A percentile compares a stretch with the other conserved stretches of the same genome.
Conservation (phyloP, 2,797 vertebrate species). For the Coracias cyanogaster region DNA sequence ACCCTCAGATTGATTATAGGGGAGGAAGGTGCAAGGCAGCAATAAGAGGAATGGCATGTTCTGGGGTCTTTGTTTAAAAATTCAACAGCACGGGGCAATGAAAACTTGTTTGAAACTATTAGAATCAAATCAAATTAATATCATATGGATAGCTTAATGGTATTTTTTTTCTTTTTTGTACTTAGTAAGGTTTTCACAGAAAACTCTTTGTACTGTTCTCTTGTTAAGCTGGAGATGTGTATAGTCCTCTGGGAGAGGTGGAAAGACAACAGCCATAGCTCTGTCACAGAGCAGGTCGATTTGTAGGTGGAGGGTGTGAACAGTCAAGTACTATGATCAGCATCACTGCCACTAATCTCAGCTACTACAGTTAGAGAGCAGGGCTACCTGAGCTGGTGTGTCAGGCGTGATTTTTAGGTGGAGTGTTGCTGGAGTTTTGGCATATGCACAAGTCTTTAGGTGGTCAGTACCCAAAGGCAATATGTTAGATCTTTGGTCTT, state of each 20-base stretch:
- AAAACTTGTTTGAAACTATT: background rate
- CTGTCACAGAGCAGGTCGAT: background rate
- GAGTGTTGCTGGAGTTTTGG: background rate
- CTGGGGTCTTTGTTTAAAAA: conserved; percentile 23
- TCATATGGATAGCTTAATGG: background rate
- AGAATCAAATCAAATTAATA: background rate
- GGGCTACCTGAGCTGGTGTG: background rate
- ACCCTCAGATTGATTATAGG: conserved; percentile 19
- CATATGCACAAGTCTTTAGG: rapidly evolving
- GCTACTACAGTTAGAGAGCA: background rate
- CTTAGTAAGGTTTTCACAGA: background rate
- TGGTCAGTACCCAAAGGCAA: background rate
- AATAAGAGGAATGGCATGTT: background rate
- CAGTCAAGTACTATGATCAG: rapidly evolving
- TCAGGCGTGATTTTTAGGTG: background rate
- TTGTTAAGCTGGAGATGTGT: background rate
- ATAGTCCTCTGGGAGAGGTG: background rate
- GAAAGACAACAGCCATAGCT: background rate
- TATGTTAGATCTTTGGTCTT: background rate
- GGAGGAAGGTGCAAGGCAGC: background rate
- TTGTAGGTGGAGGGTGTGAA: rapidly evolving
- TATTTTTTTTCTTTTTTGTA: background rate
- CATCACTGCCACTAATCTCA: background rate
- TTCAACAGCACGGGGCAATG: background rate
- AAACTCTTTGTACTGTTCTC: background rate